Percentiles rank a stretch among this genome's conserved stretches.
Evolutionary conservation across 2,888 invertebrate genomes (phyloP).

Genomic region (Lepidochitona cinerea): DNA sequence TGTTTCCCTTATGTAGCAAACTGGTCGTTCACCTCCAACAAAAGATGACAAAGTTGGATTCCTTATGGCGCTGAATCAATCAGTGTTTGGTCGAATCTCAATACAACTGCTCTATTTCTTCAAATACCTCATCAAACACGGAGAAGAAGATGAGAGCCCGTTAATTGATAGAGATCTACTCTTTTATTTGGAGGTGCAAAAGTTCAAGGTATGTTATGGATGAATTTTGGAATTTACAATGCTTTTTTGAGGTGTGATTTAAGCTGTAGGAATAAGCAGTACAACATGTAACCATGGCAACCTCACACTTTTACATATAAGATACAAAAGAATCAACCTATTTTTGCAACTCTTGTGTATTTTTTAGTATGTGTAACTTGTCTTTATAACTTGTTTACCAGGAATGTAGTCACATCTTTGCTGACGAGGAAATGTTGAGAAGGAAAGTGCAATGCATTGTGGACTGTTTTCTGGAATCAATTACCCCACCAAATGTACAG

Average conservation of each 20-base stretch:
- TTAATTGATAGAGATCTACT: slow-evolving; percentile 68
- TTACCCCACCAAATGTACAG: slow-evolving; percentile 48
- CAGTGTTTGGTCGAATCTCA: slow-evolving; percentile 58
- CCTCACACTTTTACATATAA: no score
- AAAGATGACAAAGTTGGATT: slow-evolving; percentile 67
- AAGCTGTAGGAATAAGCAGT: no score
- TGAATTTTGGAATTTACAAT: no score
- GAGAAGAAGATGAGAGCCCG: slow-evolving; percentile 64
- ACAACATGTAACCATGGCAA: no score
- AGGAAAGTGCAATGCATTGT: slow-evolving; percentile 64
- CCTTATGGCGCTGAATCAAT: slow-evolving; percentile 55
- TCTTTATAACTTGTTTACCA: slow-evolving; percentile 37
- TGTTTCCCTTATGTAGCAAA: slow-evolving; percentile 41
- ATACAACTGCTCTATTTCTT: slow-evolving; percentile 67
- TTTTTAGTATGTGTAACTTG: no score
- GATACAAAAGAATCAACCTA: no score
- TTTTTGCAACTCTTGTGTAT: no score
- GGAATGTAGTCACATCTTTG: slow-evolving; percentile 63
- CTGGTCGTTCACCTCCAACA: slow-evolving; percentile 59
- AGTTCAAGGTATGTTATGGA: slow-evolving; percentile 70
- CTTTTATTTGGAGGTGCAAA: slow-evolving; percentile 69
- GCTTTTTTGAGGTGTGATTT: no score
- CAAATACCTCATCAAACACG: slow-evolving; percentile 66
- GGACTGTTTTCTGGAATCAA: slow-evolving; percentile 66
- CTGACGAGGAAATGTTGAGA: slow-evolving; percentile 66